phyloP scores from a whole-genome alignment of 2,888 invertebrate species.

The Tanytarsus gracilentus region DNA sequence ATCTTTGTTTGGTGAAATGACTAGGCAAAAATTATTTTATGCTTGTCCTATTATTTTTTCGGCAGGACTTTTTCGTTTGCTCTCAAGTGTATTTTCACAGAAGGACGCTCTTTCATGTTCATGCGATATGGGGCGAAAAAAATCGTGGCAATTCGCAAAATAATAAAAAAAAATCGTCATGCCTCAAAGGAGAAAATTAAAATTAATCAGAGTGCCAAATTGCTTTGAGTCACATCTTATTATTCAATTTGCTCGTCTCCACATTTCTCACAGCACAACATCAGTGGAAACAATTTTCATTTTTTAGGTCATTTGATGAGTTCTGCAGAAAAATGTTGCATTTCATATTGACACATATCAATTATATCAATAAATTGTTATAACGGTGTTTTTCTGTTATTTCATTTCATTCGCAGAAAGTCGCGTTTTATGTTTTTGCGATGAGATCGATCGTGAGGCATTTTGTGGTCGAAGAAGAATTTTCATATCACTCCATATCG shows the following conservation, averaged over 20 bases:
- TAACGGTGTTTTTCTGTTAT: constrained; percentile 16
- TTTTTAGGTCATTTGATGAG: constrained; percentile 22
- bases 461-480: too few relatives aligned
- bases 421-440: too few relatives aligned
- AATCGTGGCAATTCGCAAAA: not conserved
- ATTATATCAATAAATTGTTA: constrained; percentile 23
- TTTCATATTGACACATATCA: constrained; percentile 25
- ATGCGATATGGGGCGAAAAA: not conserved
- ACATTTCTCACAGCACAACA: not conserved
- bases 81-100: too few relatives aligned
- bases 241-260: constrained; percentile 7
- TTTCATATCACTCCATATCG: too few relatives aligned
- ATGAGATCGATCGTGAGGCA: too few relatives aligned
- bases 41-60: too few relatives aligned
- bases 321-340: constrained; percentile 20
- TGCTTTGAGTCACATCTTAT: constrained; percentile 7
- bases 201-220: constrained; percentile 8
- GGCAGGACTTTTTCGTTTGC: too few relatives aligned
- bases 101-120: too few relatives aligned
- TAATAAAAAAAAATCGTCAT: not conserved
- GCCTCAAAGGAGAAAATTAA: constrained; percentile 19
- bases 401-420: not conserved
- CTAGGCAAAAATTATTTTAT: constrained; percentile 8
- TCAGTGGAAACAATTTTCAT: not conserved
- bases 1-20: constrained; percentile 25